phyloP scores from a whole-genome alignment of 2,113 vertebrate species.

The Trematocara macrostoma region DNA sequence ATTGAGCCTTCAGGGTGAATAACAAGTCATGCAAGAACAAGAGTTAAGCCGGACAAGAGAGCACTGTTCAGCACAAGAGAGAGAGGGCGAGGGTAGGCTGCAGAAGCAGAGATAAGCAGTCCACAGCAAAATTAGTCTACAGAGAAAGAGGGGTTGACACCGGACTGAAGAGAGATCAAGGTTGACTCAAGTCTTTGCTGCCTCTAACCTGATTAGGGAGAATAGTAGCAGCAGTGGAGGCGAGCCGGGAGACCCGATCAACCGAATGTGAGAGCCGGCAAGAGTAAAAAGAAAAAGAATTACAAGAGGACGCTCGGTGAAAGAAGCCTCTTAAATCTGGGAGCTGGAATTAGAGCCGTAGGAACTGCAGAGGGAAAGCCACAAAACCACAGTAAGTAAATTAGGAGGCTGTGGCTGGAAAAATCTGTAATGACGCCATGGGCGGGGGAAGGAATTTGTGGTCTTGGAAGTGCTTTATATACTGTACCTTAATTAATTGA shows the following conservation, averaged over 20 bases:
- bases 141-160: constrained; percentile 51
- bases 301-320: constrained; percentile 49
- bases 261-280: neutral
- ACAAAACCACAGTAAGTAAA: constrained; percentile 71
- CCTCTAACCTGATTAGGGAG: constrained; percentile 69
- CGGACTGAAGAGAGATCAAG: constrained; percentile 65
- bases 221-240: constrained; percentile 27
- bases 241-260: constrained; percentile 28
- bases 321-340: constrained; percentile 61
- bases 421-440: constrained; percentile 46
- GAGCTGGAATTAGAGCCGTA: constrained; percentile 59
- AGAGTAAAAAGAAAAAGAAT: constrained; percentile 34
- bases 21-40: constrained; percentile 44
- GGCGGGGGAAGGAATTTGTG: constrained; percentile 46
- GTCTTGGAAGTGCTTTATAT: constrained; percentile 54
- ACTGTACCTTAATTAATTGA: constrained; percentile 64
- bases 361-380: constrained; percentile 58
- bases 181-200: constrained; percentile 62
- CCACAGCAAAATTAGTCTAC: constrained; percentile 41
- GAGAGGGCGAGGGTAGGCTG: neutral
- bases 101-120: constrained; percentile 31
- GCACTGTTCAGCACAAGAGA: neutral
- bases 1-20: constrained; percentile 49
- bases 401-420: constrained; percentile 61
- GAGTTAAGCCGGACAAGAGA: constrained; percentile 21